Evolutionary conservation across 1,140 invertebrate species (phyloP).

Genomic region (Procambarus clarkii): DNA sequence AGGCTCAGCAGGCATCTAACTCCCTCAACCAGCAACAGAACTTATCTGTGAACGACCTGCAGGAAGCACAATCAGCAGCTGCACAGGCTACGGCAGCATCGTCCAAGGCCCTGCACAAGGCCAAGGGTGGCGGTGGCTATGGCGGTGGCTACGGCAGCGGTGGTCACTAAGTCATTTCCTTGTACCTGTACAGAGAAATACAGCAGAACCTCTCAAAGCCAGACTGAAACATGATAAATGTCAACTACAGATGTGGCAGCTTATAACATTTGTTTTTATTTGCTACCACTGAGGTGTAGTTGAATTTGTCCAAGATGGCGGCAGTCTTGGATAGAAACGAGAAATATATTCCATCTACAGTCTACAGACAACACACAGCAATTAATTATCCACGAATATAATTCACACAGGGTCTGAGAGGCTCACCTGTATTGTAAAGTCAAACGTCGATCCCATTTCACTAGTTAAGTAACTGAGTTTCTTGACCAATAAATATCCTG

Average conservation of each 20-base stretch:
- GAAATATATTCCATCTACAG: background rate
- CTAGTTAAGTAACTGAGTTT: background rate
- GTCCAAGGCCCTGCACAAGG: constrained; percentile 13
- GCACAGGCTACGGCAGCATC: constrained; percentile 18
- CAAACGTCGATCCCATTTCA: background rate
- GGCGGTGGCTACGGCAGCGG: background rate
- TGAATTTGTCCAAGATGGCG: background rate
- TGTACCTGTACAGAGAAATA: background rate
- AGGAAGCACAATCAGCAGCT: constrained; percentile 2
- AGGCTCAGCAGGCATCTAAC: constrained; percentile 22
- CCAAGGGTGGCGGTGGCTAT: background rate
- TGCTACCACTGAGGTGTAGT: background rate
- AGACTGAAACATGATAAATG: background rate
- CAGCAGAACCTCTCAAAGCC: background rate
- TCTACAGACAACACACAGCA: background rate
- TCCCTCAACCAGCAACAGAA: constrained; percentile 34
- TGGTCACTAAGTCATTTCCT: background rate
- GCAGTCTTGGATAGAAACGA: background rate
- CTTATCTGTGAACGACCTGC: constrained; percentile 3
- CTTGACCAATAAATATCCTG: background rate
- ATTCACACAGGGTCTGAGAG: background rate
- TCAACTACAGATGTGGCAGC: background rate
- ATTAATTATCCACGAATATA: background rate
- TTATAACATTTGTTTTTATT: background rate
- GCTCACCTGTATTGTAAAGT: background rate